phyloP scores from a whole-genome alignment of 2,797 vertebrate genomes.

The Sandelia bainsii region DNA sequence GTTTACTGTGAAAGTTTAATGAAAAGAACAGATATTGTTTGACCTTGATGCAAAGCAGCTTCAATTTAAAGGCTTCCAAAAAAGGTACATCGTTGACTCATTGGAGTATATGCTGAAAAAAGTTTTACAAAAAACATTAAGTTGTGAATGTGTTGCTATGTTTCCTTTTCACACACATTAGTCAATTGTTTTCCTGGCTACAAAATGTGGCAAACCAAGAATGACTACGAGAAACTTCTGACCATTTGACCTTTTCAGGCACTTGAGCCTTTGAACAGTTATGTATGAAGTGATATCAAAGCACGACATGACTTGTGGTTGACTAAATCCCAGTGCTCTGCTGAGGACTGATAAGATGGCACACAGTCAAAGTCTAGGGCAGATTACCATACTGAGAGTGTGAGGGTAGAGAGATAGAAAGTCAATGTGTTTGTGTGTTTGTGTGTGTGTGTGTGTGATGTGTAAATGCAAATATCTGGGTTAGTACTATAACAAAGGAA shows the following conservation, averaged over 20 bases:
- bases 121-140: not conserved
- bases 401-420: constrained; percentile 26
- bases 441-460: constrained; percentile 17
- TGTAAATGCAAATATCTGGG: constrained; percentile 47
- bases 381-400: constrained; percentile 56
- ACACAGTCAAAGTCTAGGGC: constrained; percentile 50
- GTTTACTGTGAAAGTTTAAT: constrained; percentile 9
- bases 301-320: constrained; percentile 49
- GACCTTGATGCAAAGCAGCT: constrained; percentile 5
- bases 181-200: not conserved
- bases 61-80: not conserved
- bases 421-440: constrained; percentile 15
- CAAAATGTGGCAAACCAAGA: constrained; percentile 45
- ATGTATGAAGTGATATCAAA: constrained; percentile 54
- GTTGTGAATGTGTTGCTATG: too few species aligned
- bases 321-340: constrained; percentile 57
- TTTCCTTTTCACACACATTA: too few species aligned
- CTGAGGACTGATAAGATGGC: constrained; percentile 65
- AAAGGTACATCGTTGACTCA: not conserved
- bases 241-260: constrained; percentile 68
- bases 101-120: not conserved
- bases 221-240: constrained; percentile 62
- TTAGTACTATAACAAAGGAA: constrained; percentile 39
- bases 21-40: constrained; percentile 13
- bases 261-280: constrained; percentile 49